These are phyloP conservation scores for Atta texana DNA, from an alignment of 1,140 invertebrate genomes.

Conservation along the genomic window DNA sequence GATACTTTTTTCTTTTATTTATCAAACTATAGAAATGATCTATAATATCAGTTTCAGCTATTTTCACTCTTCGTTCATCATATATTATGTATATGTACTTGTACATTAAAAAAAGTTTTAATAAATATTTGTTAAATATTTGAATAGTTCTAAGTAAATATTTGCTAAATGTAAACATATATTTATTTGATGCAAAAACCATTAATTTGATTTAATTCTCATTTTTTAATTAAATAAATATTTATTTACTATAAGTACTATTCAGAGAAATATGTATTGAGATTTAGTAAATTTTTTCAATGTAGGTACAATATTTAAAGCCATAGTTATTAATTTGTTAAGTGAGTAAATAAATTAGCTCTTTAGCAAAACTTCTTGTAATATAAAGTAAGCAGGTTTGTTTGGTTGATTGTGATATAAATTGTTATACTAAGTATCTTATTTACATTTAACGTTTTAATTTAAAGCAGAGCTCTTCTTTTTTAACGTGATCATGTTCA, in stretches of 20 bases:
- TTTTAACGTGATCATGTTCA: neutral
- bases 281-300: too few relatives aligned
- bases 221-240: too few relatives aligned
- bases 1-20: neutral
- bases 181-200: too few relatives aligned
- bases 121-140: too few relatives aligned
- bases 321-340: neutral
- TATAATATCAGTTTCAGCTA: neutral
- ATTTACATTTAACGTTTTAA: neutral
- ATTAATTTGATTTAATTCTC: too few relatives aligned
- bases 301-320: neutral
- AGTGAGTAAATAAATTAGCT: neutral
- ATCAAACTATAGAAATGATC: neutral
- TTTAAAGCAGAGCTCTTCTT: neutral
- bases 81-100: neutral
- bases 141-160: too few relatives aligned
- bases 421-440: neutral
- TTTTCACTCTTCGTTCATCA: neutral
- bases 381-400: neutral
- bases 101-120: too few relatives aligned
- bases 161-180: too few relatives aligned
- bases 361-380: neutral
- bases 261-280: too few relatives aligned
- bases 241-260: too few relatives aligned
- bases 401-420: constrained; percentile 1